Percentiles rank a stretch among this genome's conserved stretches.
Evolutionary conservation across 2,797 vertebrate genomes (phyloP).

Genomic region (Eupleurogrammus muticus): DNA sequence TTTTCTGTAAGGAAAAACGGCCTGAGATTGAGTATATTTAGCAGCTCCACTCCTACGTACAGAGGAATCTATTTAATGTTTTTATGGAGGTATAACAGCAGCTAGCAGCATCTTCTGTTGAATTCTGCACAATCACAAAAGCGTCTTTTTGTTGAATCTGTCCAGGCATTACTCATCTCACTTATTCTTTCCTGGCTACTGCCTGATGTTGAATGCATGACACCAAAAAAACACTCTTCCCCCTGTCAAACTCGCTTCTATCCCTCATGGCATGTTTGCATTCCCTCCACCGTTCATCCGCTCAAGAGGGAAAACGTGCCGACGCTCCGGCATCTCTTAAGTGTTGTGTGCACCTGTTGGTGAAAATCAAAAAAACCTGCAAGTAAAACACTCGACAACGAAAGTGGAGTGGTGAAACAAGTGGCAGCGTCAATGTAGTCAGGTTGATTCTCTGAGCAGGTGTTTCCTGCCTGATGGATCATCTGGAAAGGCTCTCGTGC

Average conservation of each 20-base stretch:
- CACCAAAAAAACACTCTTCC: constrained; percentile 51
- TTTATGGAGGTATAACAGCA: not conserved
- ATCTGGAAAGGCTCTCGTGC: not conserved
- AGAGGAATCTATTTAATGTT: no score
- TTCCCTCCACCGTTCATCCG: constrained; percentile 21
- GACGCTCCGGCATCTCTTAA: constrained; percentile 13
- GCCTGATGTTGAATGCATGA: constrained; percentile 53
- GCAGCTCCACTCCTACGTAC: no score
- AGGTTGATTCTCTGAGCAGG: not conserved
- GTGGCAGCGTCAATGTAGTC: not conserved
- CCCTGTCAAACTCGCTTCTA: constrained; percentile 46
- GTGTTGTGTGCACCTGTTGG: constrained; percentile 3
- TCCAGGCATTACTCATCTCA: constrained; percentile 47
- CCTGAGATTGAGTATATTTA: no score
- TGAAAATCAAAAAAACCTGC: constrained; percentile 12
- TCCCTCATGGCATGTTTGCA: constrained; percentile 34
- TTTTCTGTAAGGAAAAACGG: no score
- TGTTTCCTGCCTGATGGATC: not conserved
- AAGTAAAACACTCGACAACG: not conserved
- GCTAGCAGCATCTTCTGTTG: constrained; percentile 9
- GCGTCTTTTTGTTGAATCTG: constrained; percentile 45
- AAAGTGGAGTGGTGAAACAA: not conserved
- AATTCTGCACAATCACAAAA: constrained; percentile 29
- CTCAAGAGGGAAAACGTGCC: constrained; percentile 11
- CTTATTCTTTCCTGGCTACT: constrained; percentile 37